Percentiles rank a stretch among this genome's conserved stretches.
These are phyloP conservation scores for Caenorhabditis sulstoni DNA, from an alignment of 2,888 invertebrate genomes.

Conservation along the genomic window DNA sequence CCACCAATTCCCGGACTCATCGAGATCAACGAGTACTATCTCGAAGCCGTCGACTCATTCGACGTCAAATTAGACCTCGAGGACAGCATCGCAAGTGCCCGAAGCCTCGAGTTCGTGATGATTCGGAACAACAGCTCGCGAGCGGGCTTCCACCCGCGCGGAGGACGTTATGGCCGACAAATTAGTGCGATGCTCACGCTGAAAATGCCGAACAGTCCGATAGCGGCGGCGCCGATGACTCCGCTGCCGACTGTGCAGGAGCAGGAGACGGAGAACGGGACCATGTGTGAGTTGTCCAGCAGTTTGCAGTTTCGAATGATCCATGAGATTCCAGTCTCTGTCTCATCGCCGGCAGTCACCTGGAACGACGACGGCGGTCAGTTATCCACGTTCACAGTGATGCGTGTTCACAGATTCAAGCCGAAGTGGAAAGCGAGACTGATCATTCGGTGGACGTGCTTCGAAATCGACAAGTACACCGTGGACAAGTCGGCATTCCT, in stretches of 20 bases:
- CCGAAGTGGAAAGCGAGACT: constrained; percentile 69
- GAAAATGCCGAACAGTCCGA: constrained; percentile 58
- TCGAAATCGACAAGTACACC: constrained; percentile 62
- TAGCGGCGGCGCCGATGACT: constrained; percentile 46
- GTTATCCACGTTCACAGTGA: constrained; percentile 62
- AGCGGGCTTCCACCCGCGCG: constrained; percentile 65
- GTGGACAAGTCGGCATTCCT: constrained; percentile 60
- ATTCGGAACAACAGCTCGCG: constrained; percentile 67
- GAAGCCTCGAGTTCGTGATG: constrained; percentile 66
- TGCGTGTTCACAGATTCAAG: constrained; percentile 64
- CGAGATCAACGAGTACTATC: constrained; percentile 62
- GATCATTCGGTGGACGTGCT: constrained; percentile 64
- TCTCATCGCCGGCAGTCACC: constrained; percentile 36
- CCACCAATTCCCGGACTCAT: constrained; percentile 5
- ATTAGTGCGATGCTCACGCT: constrained; percentile 57
- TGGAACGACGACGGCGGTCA: constrained; percentile 55
- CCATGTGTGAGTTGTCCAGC: neutral
- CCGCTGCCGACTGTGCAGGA: constrained; percentile 52
- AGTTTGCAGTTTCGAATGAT: neutral
- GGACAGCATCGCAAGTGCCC: constrained; percentile 51
- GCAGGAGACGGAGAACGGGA: neutral
- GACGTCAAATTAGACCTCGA: constrained; percentile 62
- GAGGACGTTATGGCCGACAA: constrained; percentile 50
- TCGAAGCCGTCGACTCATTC: constrained; percentile 64
- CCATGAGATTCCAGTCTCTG: constrained; percentile 1